Base-by-base conservation (phyloP, 2,797 vertebrate genomes). In the Labeo calbasu region DNA sequence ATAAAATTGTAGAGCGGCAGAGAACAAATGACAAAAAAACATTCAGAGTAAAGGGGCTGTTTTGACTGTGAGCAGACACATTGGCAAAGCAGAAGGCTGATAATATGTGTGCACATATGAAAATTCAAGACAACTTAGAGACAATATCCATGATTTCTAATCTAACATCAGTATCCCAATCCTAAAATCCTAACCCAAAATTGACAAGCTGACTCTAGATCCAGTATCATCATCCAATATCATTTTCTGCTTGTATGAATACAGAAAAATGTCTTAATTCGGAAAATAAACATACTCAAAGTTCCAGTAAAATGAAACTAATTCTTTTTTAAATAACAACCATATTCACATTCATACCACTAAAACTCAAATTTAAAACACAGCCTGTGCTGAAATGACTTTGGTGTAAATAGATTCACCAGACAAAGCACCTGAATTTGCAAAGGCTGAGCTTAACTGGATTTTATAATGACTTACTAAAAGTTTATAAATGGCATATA, bases 1-100 rank as follows among this genome's bases (percentile, higher is more conserved):
- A 87, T 65, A 82, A 81, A 86, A 73, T 57, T 46, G 48, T 36
- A 83, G 51, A 78, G 32, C 19, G 23, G 59, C 78, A 66, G 50
- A 40, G 5, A 17, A 36, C 23, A 70, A 65, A 79, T n/a, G 10
- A 23, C 46, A 55, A 77, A 69, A 53, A 25, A 75, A 53, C 21
- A 50, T 51, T 57, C 25, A 55, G n/a, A 48, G 25, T 11, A 51
- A 76, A 77, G 19, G 32, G n/a, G 63, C 28, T 70, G 71, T 84
- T 83, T 48, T 7, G 63, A 76, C 75, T 80, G 48, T 28, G 4
- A 53, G 65, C 61, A 77, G 46, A 82, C 14, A 46, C 57, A 48
- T 12, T 25, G 40, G 32, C 0, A 13, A 43, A 57, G 53, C 53
- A 76, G 32, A 76, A 59, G 53, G 12, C 57, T 63, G 15, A 61